A percentile compares a stretch with the other conserved stretches of the same genome.
These are phyloP conservation scores for Watsonalla binaria DNA, from an alignment of 2,888 invertebrate genomes.

Conservation along the genomic window DNA sequence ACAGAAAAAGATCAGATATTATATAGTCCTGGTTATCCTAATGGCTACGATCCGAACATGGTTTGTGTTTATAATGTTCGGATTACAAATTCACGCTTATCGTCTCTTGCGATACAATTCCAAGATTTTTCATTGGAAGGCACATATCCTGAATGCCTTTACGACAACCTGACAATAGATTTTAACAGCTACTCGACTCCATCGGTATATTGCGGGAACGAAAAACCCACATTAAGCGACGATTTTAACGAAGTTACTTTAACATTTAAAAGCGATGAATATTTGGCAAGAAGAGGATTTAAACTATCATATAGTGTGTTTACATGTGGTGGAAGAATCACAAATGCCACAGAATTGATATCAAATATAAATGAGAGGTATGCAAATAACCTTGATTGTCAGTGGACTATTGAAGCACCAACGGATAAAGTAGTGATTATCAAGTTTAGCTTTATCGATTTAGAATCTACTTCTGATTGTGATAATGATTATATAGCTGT, in stretches of 20 bases:
- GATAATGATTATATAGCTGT: conserved; percentile 80
- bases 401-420: conserved; percentile 88
- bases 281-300: conserved; percentile 77
- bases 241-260: conserved; percentile 55
- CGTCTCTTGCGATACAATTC: conserved; percentile 72
- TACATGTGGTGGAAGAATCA: conserved; percentile 86
- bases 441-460: conserved; percentile 78
- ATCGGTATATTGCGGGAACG: conserved; percentile 38
- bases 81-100: conserved; percentile 50
- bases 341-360: conserved; percentile 74
- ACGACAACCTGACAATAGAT: conserved; percentile 78
- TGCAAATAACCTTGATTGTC: conserved; percentile 80
- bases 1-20: conserved; percentile 70
- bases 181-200: conserved; percentile 18
- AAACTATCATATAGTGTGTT: conserved; percentile 78
- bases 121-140: conserved; percentile 77
- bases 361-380: conserved; percentile 71
- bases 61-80: conserved; percentile 83
- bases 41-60: conserved; percentile 75
- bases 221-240: conserved; percentile 49
- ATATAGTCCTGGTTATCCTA: conserved; percentile 87
- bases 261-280: conserved; percentile 78
- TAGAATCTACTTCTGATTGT: conserved; percentile 75
- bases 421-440: conserved; percentile 80
- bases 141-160: conserved; percentile 47